A percentile compares a stretch with the other conserved stretches of the same genome.
Conservation (phyloP, 2,888 invertebrate species). For the Cyaniris semiargus region DNA sequence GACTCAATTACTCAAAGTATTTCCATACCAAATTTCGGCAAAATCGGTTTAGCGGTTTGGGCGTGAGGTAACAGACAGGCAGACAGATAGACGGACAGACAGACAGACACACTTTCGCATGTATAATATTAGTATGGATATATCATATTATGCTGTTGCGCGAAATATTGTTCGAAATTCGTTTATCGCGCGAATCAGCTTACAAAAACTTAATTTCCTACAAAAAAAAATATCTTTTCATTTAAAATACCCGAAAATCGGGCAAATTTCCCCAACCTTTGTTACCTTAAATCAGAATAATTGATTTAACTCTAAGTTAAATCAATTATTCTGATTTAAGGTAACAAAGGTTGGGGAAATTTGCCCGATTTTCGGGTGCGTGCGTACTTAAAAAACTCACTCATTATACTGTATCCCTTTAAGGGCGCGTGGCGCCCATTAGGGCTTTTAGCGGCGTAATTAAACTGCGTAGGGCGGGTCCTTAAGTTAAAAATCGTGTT, state of each 20-base stretch:
- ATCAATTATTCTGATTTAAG: conserved; percentile 22
- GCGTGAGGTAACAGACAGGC: too few relatives aligned
- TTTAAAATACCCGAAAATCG: background rate
- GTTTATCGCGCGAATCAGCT: too few relatives aligned
- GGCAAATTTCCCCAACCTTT: background rate
- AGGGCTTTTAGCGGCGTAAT: conserved; percentile 24
- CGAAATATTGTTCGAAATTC: too few relatives aligned
- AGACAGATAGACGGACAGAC: too few relatives aligned
- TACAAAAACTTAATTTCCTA: background rate
- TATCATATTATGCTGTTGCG: too few relatives aligned
- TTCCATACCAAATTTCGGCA: too few relatives aligned
- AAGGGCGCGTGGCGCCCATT: conserved; percentile 27
- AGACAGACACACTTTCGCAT: too few relatives aligned
- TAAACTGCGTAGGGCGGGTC: conserved; percentile 9
- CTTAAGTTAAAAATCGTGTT: conserved; percentile 22
- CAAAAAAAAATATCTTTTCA: background rate
- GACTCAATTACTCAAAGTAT: too few relatives aligned
- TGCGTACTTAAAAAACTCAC: conserved; percentile 22
- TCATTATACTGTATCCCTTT: conserved; percentile 20
- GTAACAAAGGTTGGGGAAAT: background rate
- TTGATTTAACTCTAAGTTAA: conserved; percentile 24
- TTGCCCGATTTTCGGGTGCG: background rate
- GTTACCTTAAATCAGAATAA: conserved; percentile 15
- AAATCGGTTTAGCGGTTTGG: too few relatives aligned
- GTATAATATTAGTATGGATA: too few relatives aligned